phyloP scores from a whole-genome alignment of 35 echinoderm and acorn worm genomes.

The Hemicentrotus pulcherrimus region DNA sequence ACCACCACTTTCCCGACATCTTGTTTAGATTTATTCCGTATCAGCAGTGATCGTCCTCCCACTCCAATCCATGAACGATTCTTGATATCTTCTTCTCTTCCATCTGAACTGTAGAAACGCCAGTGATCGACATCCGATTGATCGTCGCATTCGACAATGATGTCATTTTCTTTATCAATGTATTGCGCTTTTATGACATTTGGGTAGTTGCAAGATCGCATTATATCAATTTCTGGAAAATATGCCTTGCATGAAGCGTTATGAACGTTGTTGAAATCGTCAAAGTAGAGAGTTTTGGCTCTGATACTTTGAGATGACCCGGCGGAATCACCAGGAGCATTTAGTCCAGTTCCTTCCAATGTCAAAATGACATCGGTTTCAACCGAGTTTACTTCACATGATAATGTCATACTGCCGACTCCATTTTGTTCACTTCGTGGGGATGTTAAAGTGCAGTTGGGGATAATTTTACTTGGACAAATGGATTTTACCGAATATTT shows the following conservation, averaged over 20 bases:
- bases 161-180: background rate
- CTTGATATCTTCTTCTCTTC: background rate
- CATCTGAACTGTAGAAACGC: background rate
- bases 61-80: background rate
- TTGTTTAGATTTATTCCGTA: background rate
- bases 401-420: background rate
- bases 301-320: background rate
- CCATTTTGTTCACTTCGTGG: background rate
- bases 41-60: background rate
- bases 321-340: background rate
- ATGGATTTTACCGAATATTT: background rate
- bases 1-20: background rate
- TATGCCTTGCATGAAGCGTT: background rate
- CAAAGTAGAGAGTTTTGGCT: background rate
- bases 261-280: background rate
- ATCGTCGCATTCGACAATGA: background rate
- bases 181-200: background rate
- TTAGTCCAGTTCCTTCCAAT: background rate
- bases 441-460: background rate
- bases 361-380: background rate
- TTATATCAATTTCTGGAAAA: background rate
- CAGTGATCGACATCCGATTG: background rate
- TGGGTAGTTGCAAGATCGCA: background rate
- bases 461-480: background rate
- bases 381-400: background rate